Percentiles rank a stretch among this genome's conserved stretches.
phyloP scores from a whole-genome alignment of 2,113 vertebrate species.

The Nothocercus nigrocapillus region DNA sequence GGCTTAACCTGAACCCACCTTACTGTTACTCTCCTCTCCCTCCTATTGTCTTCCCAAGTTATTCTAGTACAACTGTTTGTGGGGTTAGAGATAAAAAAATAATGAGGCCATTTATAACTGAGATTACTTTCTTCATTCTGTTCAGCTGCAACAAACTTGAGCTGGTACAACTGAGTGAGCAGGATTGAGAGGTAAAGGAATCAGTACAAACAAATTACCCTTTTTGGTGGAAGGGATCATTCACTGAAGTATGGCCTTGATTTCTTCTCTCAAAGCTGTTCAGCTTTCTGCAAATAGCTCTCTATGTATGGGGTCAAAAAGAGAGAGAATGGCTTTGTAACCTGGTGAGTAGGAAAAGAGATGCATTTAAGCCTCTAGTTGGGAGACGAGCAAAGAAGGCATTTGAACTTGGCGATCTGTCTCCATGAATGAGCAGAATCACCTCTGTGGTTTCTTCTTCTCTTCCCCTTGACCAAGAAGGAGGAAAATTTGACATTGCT shows the following conservation, averaged over 20 bases:
- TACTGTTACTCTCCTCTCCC: neutral
- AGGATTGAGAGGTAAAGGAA: constrained; percentile 22
- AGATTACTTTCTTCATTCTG: neutral
- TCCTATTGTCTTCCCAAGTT: neutral
- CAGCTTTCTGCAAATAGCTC: neutral
- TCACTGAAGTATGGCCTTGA: neutral
- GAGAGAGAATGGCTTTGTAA: neutral
- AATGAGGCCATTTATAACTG: neutral
- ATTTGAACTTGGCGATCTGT: neutral
- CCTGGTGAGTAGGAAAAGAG: neutral
- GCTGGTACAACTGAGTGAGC: neutral
- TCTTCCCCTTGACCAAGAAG: neutral
- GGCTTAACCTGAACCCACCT: neutral
- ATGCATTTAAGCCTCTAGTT: neutral
- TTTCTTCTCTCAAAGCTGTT: neutral
- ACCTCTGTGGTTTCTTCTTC: neutral
- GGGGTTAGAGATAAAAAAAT: neutral
- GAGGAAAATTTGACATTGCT: neutral
- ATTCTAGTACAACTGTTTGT: neutral
- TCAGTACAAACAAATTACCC: neutral
- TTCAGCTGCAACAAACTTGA: neutral
- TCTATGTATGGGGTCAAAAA: neutral
- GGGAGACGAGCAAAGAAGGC: neutral
- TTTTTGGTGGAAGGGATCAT: neutral
- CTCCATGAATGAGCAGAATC: neutral